A percentile compares a stretch with the other conserved stretches of the same genome.
Conservation (phyloP, 92 coral and sea anemone genomes). For the Zoanthus sansibaricus region DNA sequence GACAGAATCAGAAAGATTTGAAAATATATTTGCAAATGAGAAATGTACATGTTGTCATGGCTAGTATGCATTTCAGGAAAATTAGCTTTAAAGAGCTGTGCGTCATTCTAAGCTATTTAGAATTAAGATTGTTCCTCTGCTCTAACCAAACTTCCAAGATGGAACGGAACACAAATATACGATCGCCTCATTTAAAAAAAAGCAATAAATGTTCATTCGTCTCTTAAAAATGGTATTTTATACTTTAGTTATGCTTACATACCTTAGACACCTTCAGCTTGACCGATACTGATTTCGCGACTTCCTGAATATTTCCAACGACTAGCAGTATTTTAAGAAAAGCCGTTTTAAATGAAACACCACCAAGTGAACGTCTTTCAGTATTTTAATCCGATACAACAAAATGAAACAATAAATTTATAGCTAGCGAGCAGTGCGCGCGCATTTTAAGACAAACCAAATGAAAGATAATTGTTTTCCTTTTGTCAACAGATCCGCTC, state of each 20-base stretch:
- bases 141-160: not conserved
- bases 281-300: not conserved
- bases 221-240: not conserved
- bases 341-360: not conserved
- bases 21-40: not conserved
- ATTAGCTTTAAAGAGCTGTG: not conserved
- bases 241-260: slow-evolving; percentile 16
- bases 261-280: slow-evolving; percentile 28
- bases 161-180: not conserved
- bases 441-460: slow-evolving; percentile 28
- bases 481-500: slow-evolving; percentile 31
- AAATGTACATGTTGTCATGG: not conserved
- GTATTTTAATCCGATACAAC: slow-evolving; percentile 1
- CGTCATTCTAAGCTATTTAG: not conserved
- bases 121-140: not conserved
- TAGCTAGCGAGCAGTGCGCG: slow-evolving; percentile 18
- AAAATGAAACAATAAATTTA: too few relatives aligned
- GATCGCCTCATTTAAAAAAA: not conserved
- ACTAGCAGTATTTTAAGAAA: not conserved
- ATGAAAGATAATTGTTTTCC: slow-evolving; percentile 19
- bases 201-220: not conserved
- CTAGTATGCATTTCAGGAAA: not conserved
- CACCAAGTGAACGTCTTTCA: not conserved
- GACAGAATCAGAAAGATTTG: slow-evolving; percentile 2
- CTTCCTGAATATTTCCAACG: not conserved